phyloP scores from a whole-genome alignment of 2,797 vertebrate species.

The Pangasius djambal region DNA sequence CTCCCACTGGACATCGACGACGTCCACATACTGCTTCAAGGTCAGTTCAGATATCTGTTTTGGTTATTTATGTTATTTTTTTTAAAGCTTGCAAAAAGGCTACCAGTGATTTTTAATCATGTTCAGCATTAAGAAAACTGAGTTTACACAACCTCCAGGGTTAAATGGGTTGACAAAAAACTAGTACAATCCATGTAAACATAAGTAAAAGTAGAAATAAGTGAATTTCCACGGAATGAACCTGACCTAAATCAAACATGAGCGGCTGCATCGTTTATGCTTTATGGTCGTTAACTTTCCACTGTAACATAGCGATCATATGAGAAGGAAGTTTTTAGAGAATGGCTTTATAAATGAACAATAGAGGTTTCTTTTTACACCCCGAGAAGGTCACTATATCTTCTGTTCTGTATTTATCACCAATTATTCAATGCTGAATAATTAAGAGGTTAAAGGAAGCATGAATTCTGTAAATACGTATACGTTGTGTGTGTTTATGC shows the following conservation, averaged over 20 bases:
- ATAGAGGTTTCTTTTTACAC: not conserved
- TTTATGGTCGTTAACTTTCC: not conserved
- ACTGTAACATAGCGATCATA: not conserved
- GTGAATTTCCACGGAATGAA: not conserved
- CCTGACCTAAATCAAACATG: not conserved
- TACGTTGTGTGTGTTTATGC: too few relatives aligned
- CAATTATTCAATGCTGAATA: not conserved
- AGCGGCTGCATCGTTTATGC: not conserved
- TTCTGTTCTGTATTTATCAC: not conserved
- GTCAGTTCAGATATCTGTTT: slow-evolving; percentile 43
- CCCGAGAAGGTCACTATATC: too few relatives aligned
- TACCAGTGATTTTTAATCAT: not conserved
- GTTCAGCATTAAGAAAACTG: not conserved
- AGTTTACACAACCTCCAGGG: not conserved
- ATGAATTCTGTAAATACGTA: not conserved
- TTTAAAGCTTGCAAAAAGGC: not conserved
- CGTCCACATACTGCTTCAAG: slow-evolving; percentile 73
- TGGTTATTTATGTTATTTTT: not conserved
- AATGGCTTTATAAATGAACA: not conserved
- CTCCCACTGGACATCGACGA: slow-evolving; percentile 86
- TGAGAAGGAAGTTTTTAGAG: not conserved
- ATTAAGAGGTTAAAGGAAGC: not conserved
- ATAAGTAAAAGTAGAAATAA: not conserved
- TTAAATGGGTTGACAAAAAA: not conserved
- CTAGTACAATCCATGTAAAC: not conserved